Evolutionary conservation across 2,888 invertebrate species (phyloP).

Genomic region (Darwinula stevensoni): DNA sequence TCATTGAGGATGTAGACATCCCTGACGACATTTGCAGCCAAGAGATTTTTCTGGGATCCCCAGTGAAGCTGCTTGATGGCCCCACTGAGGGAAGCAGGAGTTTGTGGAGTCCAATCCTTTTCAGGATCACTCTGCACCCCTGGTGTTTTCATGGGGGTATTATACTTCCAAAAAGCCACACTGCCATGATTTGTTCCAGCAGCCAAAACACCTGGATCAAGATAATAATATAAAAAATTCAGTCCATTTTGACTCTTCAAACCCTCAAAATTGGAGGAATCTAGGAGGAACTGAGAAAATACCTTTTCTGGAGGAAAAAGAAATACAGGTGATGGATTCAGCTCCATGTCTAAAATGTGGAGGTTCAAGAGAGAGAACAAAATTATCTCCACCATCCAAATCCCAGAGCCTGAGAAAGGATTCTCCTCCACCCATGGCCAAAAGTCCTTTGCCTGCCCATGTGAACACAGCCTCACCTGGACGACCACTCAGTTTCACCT

Average conservation of each 20-base stretch:
- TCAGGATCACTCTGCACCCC: conserved; percentile 27
- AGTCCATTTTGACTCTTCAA: too few relatives aligned
- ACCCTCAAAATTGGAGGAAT: too few relatives aligned
- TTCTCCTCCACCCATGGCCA: conserved; percentile 53
- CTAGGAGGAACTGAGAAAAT: too few relatives aligned
- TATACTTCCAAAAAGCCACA: conserved; percentile 47
- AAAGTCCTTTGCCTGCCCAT: conserved; percentile 36
- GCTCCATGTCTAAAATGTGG: conserved; percentile 13
- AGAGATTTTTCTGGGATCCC: conserved; percentile 39
- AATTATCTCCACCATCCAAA: conserved; percentile 72
- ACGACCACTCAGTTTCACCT: conserved; percentile 48
- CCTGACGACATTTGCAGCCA: conserved; percentile 44
- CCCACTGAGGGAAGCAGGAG: conserved; percentile 22
- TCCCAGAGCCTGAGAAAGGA: conserved; percentile 68
- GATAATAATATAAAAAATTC: too few relatives aligned
- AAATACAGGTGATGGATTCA: conserved; percentile 35
- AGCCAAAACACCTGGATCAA: conserved; percentile 33
- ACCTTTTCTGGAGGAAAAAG: conserved; percentile 32
- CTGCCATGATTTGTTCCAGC: conserved; percentile 70
- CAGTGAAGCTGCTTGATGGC: conserved; percentile 26
- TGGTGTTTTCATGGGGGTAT: conserved; percentile 9
- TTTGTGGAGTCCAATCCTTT: conserved; percentile 50
- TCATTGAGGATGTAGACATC: conserved; percentile 62
- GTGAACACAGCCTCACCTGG: conserved; percentile 27
- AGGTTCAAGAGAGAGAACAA: conserved; percentile 30